Evolutionary conservation across 1,140 invertebrate genomes (phyloP), one percentile per base, ranked within the genome.

Genomic region (Bombus confusus): DNA sequence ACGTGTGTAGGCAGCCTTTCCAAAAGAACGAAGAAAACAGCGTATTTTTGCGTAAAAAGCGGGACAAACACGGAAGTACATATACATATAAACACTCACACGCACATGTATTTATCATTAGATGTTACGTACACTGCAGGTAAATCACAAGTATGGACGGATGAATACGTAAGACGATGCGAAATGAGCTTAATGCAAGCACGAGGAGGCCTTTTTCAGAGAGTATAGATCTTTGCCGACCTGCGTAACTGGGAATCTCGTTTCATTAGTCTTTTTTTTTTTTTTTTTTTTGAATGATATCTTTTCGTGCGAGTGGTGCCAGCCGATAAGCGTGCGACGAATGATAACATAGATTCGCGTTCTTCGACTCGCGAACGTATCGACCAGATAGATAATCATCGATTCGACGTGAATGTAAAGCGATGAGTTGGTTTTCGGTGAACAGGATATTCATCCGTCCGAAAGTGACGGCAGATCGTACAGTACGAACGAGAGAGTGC

Each of bases 201-300:
- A 84, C 81, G 86, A 83, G 57, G 79, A 69, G 77, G 75, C 71
- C 85, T 81, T 71, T 83, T 68, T 88, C 83, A 91, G 77, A 78
- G 82, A 75, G 83, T 82, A 86, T 88, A 87, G 90, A 93, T 91
- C 89, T 93, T 93, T 88, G 91, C 89, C 83, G 93, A 90, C 90
- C 92, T 93, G 92, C 91, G 91, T 69, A 90, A 76, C 92, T 93
- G 59, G 25, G 86, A 85, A 93, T 90, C 90, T 88, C 86, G 57
- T 57, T 76, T 74, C 64, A 83, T 87, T 88, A 91, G 73, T 84
- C 57, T 62, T 9, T 2, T 28, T 25, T 41, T 37, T 72, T n/a
- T 5, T 3, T 68, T 25, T 37, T 72, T n/a, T 5, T 3, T 68
- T 25, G 9, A 8, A 52, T 52, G 0, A 22, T 52, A 52, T 18